Percentiles rank a stretch among this genome's conserved stretches.
Conservation (phyloP, 2,888 invertebrate genomes). For the Himalopsyche kuldschensis region DNA sequence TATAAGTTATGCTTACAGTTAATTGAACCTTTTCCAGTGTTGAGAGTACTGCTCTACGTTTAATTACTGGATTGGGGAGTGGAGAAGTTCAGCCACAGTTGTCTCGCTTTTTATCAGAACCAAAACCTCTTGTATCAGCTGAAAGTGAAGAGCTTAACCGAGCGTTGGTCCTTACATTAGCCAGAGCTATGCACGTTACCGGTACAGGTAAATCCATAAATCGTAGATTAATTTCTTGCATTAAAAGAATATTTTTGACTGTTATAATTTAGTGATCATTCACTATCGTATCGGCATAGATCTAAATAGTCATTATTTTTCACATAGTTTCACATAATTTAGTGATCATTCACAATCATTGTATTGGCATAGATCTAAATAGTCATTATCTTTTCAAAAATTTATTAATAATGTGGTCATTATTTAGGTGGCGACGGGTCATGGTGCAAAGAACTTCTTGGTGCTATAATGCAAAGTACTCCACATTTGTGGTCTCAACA, state of each 20-base stretch:
- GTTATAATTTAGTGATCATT: not conserved
- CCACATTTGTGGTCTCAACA: constrained; percentile 95
- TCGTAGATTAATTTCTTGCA: not conserved
- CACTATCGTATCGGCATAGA: not conserved
- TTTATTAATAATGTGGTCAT: not conserved
- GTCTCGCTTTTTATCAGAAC: constrained; percentile 87
- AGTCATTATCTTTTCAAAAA: not conserved
- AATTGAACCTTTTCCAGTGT: constrained; percentile 58
- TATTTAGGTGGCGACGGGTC: constrained; percentile 61
- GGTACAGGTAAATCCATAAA: constrained; percentile 51
- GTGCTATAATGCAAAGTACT: constrained; percentile 89
- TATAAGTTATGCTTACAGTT: not conserved
- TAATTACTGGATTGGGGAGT: constrained; percentile 89
- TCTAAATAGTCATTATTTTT: not conserved
- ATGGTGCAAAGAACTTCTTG: constrained; percentile 89
- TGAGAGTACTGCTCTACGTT: constrained; percentile 83
- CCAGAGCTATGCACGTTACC: constrained; percentile 91
- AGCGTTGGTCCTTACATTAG: constrained; percentile 89
- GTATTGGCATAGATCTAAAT: not conserved
- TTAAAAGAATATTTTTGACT: not conserved
- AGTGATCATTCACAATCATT: no score
- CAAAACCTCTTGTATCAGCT: constrained; percentile 86
- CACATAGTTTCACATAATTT: no score
- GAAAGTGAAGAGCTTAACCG: constrained; percentile 95
- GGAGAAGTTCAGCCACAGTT: constrained; percentile 93